Base-by-base conservation (phyloP, 2,888 invertebrate genomes). In the Watsonalla binaria region DNA sequence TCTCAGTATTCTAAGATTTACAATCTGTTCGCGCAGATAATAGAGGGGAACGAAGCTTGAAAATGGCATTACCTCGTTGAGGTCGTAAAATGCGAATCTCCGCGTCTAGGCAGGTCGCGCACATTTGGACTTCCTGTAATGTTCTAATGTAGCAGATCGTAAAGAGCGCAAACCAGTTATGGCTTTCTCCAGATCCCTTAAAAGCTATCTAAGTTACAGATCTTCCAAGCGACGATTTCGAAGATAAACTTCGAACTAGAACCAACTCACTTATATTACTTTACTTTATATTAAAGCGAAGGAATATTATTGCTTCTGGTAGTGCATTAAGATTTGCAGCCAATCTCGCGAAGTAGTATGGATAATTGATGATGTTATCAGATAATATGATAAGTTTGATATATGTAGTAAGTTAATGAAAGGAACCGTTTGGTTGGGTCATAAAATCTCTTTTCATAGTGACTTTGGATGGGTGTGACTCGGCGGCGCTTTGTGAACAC, bases 11-110 rank as follows among this genome's bases (percentile, higher is more conserved):
- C 58, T 56, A 59, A 68, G 72, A 73, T 74, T 79, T 75, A 74
- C 70, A 68, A 69, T 69, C 71, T 75, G 67, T 72, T 80, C 66
- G 57, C 72, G 62, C 65, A 69, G 75, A 76, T 80, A 80, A 80
- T 76, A 69, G 74, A 67, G 62, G 67, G 66, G 71, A 79, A 76
- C 71, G 72, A 71, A 74, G 69, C 79, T 72, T 72, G 68, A 74
- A 70, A 74, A 67, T 63, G 63, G 69, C 64, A 67, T 76, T 74
- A 76, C 66, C 66, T 70, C 70, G 70, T 66, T 72, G 63, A 70
- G 68, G 65, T 76, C 76, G 70, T 78, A 77, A 80, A 80, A 72
- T 71, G 65, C 64, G 67, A 68, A 67, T 68, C 66, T 71, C 59
- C 55, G 56, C 45, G 55, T 58, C 63, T 55, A 60, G 62, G 63